phyloP scores from a whole-genome alignment of 2,797 vertebrate species.

The Cryptoblepharus egeriae region DNA sequence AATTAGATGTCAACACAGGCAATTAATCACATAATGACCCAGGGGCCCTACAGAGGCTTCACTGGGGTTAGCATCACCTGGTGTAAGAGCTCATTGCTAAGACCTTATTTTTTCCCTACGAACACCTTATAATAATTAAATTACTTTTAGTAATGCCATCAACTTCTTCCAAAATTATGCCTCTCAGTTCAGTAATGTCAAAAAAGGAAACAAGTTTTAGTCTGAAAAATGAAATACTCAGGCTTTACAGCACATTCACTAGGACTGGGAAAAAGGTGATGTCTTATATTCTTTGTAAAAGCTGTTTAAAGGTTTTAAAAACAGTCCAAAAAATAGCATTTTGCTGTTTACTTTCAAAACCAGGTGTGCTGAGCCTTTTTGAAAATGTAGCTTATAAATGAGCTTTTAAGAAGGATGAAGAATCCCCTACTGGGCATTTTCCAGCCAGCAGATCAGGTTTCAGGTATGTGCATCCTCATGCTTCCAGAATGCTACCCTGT shows the following conservation, averaged over 20 bases:
- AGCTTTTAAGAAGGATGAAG: background rate
- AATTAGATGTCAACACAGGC: too few species aligned
- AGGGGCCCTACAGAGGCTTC: too few species aligned
- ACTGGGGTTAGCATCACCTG: too few species aligned
- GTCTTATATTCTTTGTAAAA: too few species aligned
- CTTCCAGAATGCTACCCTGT: background rate
- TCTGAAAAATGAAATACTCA: background rate
- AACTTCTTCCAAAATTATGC: background rate
- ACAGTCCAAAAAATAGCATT: background rate
- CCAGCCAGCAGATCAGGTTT: conserved; percentile 19
- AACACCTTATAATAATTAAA: background rate
- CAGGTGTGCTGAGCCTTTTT: conserved; percentile 31
- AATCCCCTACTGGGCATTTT: conserved; percentile 1
- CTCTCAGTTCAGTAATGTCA: background rate
- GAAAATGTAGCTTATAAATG: background rate
- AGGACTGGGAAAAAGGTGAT: too few species aligned
- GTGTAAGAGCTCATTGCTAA: too few species aligned
- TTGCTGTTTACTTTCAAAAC: conserved; percentile 21
- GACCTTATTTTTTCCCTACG: background rate
- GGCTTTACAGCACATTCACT: background rate
- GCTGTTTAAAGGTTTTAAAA: too few species aligned
- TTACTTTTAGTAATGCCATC: background rate
- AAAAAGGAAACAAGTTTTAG: background rate
- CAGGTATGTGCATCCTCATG: background rate
- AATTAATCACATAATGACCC: too few species aligned